phyloP scores from a whole-genome alignment of 1,140 invertebrate genomes.

The Drosophila pachea region DNA sequence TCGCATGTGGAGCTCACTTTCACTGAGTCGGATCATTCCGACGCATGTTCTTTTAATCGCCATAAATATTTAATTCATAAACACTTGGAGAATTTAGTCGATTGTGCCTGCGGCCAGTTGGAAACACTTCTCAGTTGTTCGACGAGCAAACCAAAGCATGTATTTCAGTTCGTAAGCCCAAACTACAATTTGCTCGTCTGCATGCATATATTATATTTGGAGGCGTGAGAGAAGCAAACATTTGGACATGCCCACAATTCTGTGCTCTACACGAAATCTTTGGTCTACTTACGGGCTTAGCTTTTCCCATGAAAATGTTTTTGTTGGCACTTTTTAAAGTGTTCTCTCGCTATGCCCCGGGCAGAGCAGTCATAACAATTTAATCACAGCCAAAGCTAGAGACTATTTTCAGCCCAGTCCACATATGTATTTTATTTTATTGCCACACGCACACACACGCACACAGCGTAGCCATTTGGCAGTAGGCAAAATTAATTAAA shows the following conservation, averaged over 20 bases:
- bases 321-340: constrained; percentile 36
- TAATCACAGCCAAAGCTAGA: constrained; percentile 63
- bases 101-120: too few relatives aligned
- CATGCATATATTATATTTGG: neutral
- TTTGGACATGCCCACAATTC: neutral
- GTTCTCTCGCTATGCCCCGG: constrained; percentile 11
- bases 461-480: constrained; percentile 46
- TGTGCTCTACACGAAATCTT: neutral
- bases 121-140: too few relatives aligned
- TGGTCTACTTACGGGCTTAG: neutral
- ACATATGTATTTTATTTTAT: constrained; percentile 69
- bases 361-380: constrained; percentile 62
- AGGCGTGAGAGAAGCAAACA: constrained; percentile 6
- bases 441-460: constrained; percentile 34
- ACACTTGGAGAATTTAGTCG: too few relatives aligned
- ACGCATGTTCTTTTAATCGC: too few relatives aligned
- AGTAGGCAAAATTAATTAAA: constrained; percentile 73
- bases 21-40: too few relatives aligned
- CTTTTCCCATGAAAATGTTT: constrained; percentile 5
- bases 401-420: constrained; percentile 45
- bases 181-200: neutral
- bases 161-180: neutral
- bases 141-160: neutral
- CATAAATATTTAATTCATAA: too few relatives aligned
- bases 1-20: too few relatives aligned